Evolutionary conservation across 2,797 vertebrate genomes (phyloP).

Genomic region (Eulemur mongoz): DNA sequence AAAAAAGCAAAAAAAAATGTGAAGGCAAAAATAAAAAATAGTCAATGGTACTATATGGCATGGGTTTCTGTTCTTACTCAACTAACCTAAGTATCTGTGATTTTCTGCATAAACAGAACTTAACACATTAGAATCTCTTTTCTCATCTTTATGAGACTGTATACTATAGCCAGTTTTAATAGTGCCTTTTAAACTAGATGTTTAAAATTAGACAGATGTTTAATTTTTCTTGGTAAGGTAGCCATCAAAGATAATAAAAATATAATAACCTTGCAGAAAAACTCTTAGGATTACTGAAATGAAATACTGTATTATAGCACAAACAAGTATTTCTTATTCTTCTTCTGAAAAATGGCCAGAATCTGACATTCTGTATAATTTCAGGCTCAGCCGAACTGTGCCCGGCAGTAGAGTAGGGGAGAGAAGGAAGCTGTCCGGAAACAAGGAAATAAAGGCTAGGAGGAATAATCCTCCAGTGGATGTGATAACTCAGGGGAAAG

Average conservation of each 20-base stretch:
- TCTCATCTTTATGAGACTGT: not conserved
- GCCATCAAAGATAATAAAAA: slow-evolving; percentile 31
- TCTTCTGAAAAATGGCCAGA: slow-evolving; percentile 10
- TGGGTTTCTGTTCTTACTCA: not conserved
- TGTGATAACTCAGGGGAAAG: not conserved
- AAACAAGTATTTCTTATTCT: slow-evolving; percentile 29
- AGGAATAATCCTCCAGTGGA: not conserved
- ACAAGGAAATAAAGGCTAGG: not conserved
- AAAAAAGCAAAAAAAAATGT: not conserved
- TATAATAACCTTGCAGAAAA: not conserved
- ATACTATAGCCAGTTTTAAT: slow-evolving; percentile 38
- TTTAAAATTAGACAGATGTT: slow-evolving; percentile 50
- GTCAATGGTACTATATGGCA: not conserved
- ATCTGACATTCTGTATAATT: not conserved
- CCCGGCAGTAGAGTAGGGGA: not conserved
- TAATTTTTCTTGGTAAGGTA: slow-evolving; percentile 14
- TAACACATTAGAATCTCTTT: not conserved
- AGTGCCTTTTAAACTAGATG: slow-evolving; percentile 22
- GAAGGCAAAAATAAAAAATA: not conserved
- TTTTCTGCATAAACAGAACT: not conserved
- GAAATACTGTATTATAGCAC: not conserved
- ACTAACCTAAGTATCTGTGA: not conserved
- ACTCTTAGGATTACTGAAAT: not conserved
- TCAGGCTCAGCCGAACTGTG: not conserved
- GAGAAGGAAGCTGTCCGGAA: not conserved